Evolutionary conservation across 2,113 vertebrate species (phyloP).

Genomic region (Patagioenas fasciata): DNA sequence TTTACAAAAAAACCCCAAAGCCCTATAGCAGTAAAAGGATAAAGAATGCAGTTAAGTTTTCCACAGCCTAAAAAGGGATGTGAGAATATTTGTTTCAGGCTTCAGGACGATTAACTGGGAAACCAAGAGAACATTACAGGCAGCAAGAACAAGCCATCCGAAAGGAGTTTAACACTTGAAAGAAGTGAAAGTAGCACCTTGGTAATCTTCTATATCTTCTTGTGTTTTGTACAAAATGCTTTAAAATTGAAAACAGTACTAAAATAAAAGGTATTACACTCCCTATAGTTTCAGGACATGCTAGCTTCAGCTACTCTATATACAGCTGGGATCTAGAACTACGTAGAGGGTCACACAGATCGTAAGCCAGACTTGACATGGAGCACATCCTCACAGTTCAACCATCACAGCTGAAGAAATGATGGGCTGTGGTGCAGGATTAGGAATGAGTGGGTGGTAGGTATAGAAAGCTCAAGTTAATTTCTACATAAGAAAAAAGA

Average conservation of each 20-base stretch:
- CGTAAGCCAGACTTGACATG: neutral
- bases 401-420: neutral
- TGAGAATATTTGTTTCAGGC: neutral
- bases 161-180: neutral
- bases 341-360: neutral
- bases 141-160: neutral
- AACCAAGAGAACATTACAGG: neutral
- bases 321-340: neutral
- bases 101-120: neutral
- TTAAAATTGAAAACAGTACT: neutral
- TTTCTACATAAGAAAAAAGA: fast-evolving
- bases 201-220: neutral
- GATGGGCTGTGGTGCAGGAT: neutral
- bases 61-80: neutral
- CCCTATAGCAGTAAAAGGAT: neutral
- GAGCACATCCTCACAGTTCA: neutral
- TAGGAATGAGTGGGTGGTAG: neutral
- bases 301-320: neutral
- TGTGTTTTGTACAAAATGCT: neutral
- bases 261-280: neutral
- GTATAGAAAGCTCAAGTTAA: neutral
- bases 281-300: neutral
- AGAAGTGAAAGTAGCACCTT: neutral
- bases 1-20: neutral
- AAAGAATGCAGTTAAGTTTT: neutral